Evolutionary conservation across 2,888 invertebrate genomes (phyloP).

Genomic region (Dolichopus griseipennis): DNA sequence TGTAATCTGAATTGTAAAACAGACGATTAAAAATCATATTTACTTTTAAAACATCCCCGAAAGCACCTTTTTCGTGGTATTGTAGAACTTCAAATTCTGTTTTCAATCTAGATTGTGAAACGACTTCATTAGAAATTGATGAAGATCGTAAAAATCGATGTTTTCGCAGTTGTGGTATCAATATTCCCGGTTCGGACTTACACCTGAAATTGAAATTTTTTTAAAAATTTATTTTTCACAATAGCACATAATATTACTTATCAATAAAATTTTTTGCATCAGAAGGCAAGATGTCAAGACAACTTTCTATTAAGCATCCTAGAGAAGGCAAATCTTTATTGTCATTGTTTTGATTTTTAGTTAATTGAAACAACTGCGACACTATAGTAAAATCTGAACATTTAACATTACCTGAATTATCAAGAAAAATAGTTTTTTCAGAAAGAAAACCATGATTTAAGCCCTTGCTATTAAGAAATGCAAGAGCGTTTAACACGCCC

Average conservation of each 20-base stretch:
- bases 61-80: conserved; percentile 87
- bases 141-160: conserved; percentile 21
- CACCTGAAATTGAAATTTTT: conserved; percentile 16
- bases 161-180: conserved; percentile 18
- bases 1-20: no score
- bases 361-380: conserved; percentile 36
- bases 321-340: conserved; percentile 41
- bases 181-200: not conserved
- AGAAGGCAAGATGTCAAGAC: conserved; percentile 36
- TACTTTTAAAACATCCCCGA: conserved; percentile 92
- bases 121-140: conserved; percentile 23
- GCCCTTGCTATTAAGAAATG: conserved; percentile 70
- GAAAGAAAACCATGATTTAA: conserved; percentile 79
- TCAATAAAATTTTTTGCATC: conserved; percentile 43
- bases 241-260: no score
- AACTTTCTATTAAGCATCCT: conserved; percentile 37
- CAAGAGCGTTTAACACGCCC: conserved; percentile 65
- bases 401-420: conserved; percentile 50
- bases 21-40: not conserved
- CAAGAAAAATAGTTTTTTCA: conserved; percentile 64
- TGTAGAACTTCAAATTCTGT: conserved; percentile 74
- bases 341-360: conserved; percentile 32
- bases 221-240: conserved; percentile 49
- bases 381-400: conserved; percentile 40
- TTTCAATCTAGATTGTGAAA: conserved; percentile 56